phyloP scores from a whole-genome alignment of 2,888 invertebrate genomes.

The Tetropium fuscum region DNA sequence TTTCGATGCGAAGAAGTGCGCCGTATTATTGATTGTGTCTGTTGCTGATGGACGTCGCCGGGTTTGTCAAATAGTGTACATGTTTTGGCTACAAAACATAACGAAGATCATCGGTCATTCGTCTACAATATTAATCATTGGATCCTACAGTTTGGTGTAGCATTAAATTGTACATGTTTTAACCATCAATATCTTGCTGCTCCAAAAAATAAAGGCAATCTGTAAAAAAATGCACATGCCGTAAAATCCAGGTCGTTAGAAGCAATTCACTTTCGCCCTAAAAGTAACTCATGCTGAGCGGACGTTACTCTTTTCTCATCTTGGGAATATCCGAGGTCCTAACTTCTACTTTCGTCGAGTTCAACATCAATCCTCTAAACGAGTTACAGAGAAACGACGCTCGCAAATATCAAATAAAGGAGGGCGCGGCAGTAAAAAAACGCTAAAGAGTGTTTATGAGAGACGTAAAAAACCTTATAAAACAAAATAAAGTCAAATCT shows the following conservation, averaged over 20 bases:
- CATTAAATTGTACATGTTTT: too few species aligned
- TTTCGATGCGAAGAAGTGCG: too few species aligned
- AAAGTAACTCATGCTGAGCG: constrained; percentile 28
- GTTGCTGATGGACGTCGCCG: too few species aligned
- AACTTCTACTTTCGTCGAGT: constrained; percentile 25
- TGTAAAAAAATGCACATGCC: too few species aligned
- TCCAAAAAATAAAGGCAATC: too few species aligned
- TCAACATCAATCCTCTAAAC: constrained; percentile 36
- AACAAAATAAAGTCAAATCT: constrained; percentile 52
- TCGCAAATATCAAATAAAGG: constrained; percentile 30
- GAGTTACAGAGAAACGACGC: constrained; percentile 38
- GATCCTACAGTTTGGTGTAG: too few species aligned
- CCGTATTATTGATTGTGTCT: too few species aligned
- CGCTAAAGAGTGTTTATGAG: constrained; percentile 49
- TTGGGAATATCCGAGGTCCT: constrained; percentile 19
- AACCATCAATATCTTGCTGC: too few species aligned
- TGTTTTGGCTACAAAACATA: too few species aligned
- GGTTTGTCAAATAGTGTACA: too few species aligned
- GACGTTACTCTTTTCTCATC: constrained; percentile 28
- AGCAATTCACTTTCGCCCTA: constrained; percentile 17
- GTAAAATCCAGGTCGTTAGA: constrained; percentile 9
- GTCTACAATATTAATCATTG: too few species aligned
- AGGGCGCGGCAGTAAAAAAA: constrained; percentile 39
- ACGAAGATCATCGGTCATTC: too few species aligned
- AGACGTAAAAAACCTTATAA: constrained; percentile 48